A percentile compares a stretch with the other conserved stretches of the same genome.
Conservation (phyloP, 2,797 vertebrate genomes). For the Danio choprae region DNA sequence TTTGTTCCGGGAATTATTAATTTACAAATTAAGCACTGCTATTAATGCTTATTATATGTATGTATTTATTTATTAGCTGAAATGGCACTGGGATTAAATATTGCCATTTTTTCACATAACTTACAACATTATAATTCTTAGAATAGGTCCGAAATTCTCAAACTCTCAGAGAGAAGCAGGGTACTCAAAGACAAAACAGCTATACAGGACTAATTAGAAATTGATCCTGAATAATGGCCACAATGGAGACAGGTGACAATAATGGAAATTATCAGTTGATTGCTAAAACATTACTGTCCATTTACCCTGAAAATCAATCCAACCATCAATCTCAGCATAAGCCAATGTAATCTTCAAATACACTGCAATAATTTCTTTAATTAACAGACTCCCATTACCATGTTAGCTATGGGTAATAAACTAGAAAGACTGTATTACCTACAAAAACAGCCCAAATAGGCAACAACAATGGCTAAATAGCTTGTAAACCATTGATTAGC, state of each 20-base stretch:
- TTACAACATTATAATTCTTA: no score
- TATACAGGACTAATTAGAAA: not conserved
- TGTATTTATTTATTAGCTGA: no score
- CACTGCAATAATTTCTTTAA: not conserved
- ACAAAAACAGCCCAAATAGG: not conserved
- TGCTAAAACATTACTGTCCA: not conserved
- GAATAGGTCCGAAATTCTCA: no score
- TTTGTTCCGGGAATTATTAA: no score
- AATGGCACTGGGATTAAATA: no score
- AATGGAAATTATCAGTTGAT: not conserved
- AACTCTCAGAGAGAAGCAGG: not conserved
- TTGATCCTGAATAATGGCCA: not conserved
- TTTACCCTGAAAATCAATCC: not conserved
- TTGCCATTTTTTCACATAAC: no score
- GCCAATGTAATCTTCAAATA: not conserved
- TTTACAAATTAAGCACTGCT: no score
- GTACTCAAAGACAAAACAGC: not conserved
- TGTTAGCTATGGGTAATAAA: not conserved
- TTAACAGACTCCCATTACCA: not conserved
- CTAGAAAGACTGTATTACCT: not conserved
- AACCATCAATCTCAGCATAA: not conserved
- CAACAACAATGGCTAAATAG: not conserved
- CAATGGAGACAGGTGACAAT: not conserved
- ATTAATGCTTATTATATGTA: no score
- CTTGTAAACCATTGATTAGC: constrained; percentile 5